Evolutionary conservation across 2,113 vertebrate genomes (phyloP).

Genomic region (Brevimyrus niger): DNA sequence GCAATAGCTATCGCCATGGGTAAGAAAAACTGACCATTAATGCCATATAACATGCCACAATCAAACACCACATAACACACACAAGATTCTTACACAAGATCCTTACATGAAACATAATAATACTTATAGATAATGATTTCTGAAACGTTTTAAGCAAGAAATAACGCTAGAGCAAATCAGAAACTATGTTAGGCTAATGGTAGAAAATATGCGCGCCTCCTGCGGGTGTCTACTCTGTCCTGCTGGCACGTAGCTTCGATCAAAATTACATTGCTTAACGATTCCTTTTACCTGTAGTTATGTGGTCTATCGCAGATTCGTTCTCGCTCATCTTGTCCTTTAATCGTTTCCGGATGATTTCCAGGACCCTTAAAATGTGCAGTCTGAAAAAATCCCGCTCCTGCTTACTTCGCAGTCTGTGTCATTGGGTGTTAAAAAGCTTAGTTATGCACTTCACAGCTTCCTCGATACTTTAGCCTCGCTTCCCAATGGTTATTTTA

Average conservation of each 20-base stretch:
- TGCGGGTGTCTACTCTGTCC: background rate
- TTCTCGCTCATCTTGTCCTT: slow-evolving; percentile 55
- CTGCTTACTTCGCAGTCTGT: slow-evolving; percentile 25
- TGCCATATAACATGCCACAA: background rate
- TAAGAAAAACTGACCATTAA: background rate
- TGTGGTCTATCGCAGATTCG: slow-evolving; percentile 44
- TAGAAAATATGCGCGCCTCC: background rate
- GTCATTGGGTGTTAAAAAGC: slow-evolving; percentile 20
- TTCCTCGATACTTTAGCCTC: background rate
- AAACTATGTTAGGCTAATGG: background rate
- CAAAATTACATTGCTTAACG: slow-evolving; percentile 6
- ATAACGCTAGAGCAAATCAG: background rate
- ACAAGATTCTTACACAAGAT: no score
- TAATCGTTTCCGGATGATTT: slow-evolving; percentile 40
- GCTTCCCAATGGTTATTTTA: background rate
- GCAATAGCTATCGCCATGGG: background rate
- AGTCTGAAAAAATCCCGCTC: slow-evolving; percentile 31
- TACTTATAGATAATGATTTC: background rate
- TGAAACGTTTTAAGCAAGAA: background rate
- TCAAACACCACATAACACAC: background rate
- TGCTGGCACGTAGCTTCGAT: background rate
- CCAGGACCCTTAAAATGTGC: slow-evolving; percentile 48
- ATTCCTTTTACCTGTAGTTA: slow-evolving; percentile 47
- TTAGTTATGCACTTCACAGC: background rate
- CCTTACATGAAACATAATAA: background rate